phyloP scores from a whole-genome alignment of 2,797 vertebrate species.

The Gymnopithys bicolor region DNA sequence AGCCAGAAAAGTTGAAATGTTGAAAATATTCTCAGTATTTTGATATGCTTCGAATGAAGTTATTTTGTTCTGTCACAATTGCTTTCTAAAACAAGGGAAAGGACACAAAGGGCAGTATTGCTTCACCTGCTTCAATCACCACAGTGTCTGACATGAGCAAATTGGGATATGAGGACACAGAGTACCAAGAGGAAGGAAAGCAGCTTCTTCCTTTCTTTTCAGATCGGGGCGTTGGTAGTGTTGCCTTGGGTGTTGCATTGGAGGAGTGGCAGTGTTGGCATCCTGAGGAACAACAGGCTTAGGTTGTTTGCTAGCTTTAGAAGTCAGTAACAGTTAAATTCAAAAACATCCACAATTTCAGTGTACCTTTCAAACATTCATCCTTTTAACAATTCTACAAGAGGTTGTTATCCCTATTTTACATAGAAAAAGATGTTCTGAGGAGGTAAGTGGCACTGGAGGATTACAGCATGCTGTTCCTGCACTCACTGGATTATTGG shows the following conservation, averaged over 20 bases:
- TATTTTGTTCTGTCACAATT: not conserved
- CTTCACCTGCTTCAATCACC: not conserved
- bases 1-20: not conserved
- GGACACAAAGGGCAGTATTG: not conserved
- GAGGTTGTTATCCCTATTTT: not conserved
- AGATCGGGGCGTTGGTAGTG: not conserved
- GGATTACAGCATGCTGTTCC: not conserved
- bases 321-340: not conserved
- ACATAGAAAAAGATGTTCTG: not conserved
- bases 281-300: not conserved
- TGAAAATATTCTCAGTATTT: not conserved
- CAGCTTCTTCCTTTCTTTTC: not conserved
- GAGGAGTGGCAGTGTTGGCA: not conserved
- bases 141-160: not conserved
- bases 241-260: slow-evolving; percentile 2
- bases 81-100: not conserved
- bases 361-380: not conserved
- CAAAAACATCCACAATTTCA: not conserved
- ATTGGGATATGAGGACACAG: not conserved
- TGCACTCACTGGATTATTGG: not conserved
- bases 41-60: not conserved
- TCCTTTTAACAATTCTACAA: not conserved
- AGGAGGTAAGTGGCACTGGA: not conserved
- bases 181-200: not conserved
- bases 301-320: slow-evolving; percentile 13